phyloP scores from a whole-genome alignment of 2,113 vertebrate species.

The Onychostoma macrolepis region DNA sequence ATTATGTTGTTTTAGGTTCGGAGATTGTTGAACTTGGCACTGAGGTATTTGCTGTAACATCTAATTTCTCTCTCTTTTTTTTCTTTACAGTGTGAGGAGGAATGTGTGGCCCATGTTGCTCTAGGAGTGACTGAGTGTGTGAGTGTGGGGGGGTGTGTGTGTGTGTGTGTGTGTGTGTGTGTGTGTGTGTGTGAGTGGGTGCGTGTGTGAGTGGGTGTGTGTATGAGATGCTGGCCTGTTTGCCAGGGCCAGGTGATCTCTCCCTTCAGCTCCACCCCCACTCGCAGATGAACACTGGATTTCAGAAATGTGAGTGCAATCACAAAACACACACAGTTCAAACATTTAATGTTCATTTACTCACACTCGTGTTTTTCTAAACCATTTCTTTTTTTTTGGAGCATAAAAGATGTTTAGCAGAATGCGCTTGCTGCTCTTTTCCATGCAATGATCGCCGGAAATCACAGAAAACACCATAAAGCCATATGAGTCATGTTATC shows the following conservation, averaged over 20 bases:
- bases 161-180: conserved; percentile 74
- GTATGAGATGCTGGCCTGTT: conserved; percentile 99
- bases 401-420: neutral
- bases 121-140: conserved; percentile 85
- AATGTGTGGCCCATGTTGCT: conserved; percentile 89
- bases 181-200: conserved; percentile 70
- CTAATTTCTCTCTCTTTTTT: conserved; percentile 49
- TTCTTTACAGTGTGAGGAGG: conserved; percentile 86
- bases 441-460: neutral
- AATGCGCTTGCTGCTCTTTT: neutral
- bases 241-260: conserved; percentile 97
- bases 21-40: neutral
- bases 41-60: neutral
- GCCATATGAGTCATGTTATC: neutral
- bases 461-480: neutral
- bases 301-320: conserved; percentile 97
- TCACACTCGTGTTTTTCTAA: neutral
- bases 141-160: conserved; percentile 72
- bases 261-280: conserved; percentile 98
- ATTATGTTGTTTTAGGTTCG: neutral
- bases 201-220: conserved; percentile 69
- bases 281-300: conserved; percentile 99
- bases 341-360: neutral
- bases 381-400: neutral
- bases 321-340: neutral